These are phyloP conservation scores for Bujurquina vittata DNA, from an alignment of 2,113 vertebrate species.

Conservation along the genomic window DNA sequence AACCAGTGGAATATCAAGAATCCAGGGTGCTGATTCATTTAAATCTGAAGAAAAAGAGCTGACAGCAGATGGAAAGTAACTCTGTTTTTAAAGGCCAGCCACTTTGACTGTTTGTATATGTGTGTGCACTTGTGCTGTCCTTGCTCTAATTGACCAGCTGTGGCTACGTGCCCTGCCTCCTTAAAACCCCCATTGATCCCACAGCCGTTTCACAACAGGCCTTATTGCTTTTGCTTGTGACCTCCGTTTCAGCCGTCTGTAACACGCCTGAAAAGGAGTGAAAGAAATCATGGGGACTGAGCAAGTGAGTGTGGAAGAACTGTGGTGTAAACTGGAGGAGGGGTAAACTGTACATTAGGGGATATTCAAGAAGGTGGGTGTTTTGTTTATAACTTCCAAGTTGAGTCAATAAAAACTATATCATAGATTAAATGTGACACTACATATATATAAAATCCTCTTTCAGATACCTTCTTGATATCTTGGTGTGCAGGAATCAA, in stretches of 20 bases:
- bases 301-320: not conserved
- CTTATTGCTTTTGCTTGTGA: constrained; percentile 67
- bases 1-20: constrained; percentile 38
- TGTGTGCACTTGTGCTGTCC: constrained; percentile 59
- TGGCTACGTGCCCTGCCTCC: constrained; percentile 70
- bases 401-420: constrained; percentile 25
- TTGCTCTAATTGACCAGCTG: constrained; percentile 76
- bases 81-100: constrained; percentile 66
- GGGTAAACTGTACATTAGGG: not conserved
- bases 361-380: not conserved
- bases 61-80: constrained; percentile 68
- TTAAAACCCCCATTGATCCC: constrained; percentile 71
- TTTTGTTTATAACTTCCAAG: constrained; percentile 12
- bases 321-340: not conserved
- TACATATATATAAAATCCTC: not conserved
- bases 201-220: constrained; percentile 54
- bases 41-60: constrained; percentile 64
- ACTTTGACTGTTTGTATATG: constrained; percentile 36
- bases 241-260: constrained; percentile 35
- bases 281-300: constrained; percentile 10
- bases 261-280: constrained; percentile 33
- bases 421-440: constrained; percentile 16
- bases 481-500: constrained; percentile 27
- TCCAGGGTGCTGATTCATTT: constrained; percentile 58
- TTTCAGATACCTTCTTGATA: not conserved